Base-by-base conservation (phyloP, 2,113 vertebrate species). In the Castor canadensis region DNA sequence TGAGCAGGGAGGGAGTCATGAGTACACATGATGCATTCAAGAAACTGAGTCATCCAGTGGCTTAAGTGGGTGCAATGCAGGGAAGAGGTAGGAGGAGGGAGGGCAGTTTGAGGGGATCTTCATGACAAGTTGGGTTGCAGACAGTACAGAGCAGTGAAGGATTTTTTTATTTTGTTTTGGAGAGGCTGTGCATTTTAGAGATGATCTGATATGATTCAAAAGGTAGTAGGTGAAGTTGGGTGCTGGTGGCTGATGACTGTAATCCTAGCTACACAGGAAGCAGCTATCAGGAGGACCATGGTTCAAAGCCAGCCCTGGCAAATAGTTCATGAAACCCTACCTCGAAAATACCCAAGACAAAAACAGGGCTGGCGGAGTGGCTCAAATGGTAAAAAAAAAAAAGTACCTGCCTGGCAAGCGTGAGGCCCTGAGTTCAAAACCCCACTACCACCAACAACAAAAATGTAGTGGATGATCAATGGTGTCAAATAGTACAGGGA, bases 41-140 rank as follows among this genome's bases (percentile, higher is more conserved):
- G 79, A 90, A 95, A 95, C 76, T 94, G 94, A 96, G 71, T 97
- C 94, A 96, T 97, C 58, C 22, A 64, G 81, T 38, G 67, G 52
- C 54, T 72, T 77, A 52, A 64, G 88, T 73, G 43, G n/a, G 52
- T 56, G 12, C 35, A 52, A 22, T 60, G 24, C 40, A 85, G 60
- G 38, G 7, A 89, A 58, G 47, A 72, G 20, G 40, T 9, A 6
- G 49, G 16, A 58, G 60, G 40, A 35, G n/a, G 38, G 1, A 72
- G 3, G 76, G 30, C 56, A 75, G 85, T 62, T 45, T 69, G 28
- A 2, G 49, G 89, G 40, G 47, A 80, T 52, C 32, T 62, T 49
- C n/a, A 80, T 80, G 54, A 79, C 54, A 30, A 47, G 69, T 43
- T 86, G 32, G 43, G 9, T n/a, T 73, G 13, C 58, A 89, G 83